Evolutionary conservation across 2,113 vertebrate genomes (phyloP), one percentile per base, ranked within the genome.

Genomic region (Sturnus vulgaris): DNA sequence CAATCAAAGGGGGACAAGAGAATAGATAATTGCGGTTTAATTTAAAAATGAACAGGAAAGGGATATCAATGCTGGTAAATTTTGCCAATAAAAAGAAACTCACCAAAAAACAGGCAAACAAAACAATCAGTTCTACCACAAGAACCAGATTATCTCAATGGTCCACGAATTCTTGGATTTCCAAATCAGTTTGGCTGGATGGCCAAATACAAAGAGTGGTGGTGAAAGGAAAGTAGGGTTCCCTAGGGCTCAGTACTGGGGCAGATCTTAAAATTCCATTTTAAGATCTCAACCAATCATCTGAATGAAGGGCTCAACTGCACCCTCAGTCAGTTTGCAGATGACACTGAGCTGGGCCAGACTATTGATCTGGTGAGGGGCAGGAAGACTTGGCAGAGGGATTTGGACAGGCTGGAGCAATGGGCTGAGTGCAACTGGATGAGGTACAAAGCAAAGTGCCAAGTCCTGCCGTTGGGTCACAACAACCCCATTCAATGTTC

Each of bases 341-440:
- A 31, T 27, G 21, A 75, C 46, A 75, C 19, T 1, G 5, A 53
- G 3, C 37, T 89, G 39, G 52, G 33, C 23, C 20, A 53, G 9
- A 40, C 17, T 68, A 37, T 19, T 40, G 53, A 35, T 7, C 39
- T 53, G 30, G 50, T 44, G 59, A 39, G 25, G 7, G 23, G 21
- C 30, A 75, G 24, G 39, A 75, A 46, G n/a, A 11, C 12, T 82
- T 39, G 75, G 65, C 47, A 82, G 30, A 47, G 11, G 5, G 1
- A 40, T 61, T 37, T 47, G n/a, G 24, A 61, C 11, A 61, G 47
- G 39, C 13, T 53, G 55, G 23, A 76, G 47, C 3, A 14, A 15
- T 15, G 14, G 47, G 39, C 24, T 0, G 0, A 47, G n/a, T 17
- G 24, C 40, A 82, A 5, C 9, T 40, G n/a, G 46, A 53, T 40